Percentiles rank a stretch among this genome's conserved stretches.
Conservation (phyloP, 2,888 invertebrate species). For the Spatulosminthurus flaviceps region DNA sequence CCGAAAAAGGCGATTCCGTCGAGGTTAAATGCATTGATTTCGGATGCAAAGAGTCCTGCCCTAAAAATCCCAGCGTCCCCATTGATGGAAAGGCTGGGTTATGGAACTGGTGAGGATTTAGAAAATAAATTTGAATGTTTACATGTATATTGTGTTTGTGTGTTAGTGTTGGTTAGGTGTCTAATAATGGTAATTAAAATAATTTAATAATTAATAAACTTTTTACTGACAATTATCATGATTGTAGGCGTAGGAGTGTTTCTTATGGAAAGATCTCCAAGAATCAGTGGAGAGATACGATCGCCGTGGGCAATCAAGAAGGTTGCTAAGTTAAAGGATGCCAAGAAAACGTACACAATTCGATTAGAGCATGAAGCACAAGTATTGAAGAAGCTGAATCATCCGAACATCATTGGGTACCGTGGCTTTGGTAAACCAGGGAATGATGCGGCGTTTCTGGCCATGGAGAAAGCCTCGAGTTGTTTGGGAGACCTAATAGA, state of each 20-base stretch:
- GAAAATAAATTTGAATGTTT: background rate
- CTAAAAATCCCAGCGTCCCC: conserved; percentile 59
- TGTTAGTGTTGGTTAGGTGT: too few species aligned
- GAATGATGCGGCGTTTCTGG: conserved; percentile 70
- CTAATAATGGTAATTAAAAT: background rate
- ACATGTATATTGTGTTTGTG: background rate
- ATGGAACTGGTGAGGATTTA: conserved; percentile 57
- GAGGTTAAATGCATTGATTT: background rate
- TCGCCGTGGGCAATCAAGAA: conserved; percentile 90
- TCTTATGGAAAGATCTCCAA: conserved; percentile 77
- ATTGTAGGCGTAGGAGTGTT: conserved; percentile 78
- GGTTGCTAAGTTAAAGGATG: conserved; percentile 65
- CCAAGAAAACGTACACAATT: conserved; percentile 44
- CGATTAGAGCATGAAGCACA: conserved; percentile 65
- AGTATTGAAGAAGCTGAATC: conserved; percentile 75
- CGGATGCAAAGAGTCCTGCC: conserved; percentile 42
- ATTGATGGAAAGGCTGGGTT: conserved; percentile 56
- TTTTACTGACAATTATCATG: too few species aligned
- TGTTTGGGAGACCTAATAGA: conserved; percentile 81
- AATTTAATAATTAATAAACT: background rate
- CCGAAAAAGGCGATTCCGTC: conserved; percentile 22
- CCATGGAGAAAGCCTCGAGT: conserved; percentile 80
- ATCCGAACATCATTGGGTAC: conserved; percentile 86
- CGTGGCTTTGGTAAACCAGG: conserved; percentile 70
- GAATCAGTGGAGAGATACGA: conserved; percentile 71